phyloP scores from a whole-genome alignment of 2,113 vertebrate genomes.

The Halichoeres trimaculatus region DNA sequence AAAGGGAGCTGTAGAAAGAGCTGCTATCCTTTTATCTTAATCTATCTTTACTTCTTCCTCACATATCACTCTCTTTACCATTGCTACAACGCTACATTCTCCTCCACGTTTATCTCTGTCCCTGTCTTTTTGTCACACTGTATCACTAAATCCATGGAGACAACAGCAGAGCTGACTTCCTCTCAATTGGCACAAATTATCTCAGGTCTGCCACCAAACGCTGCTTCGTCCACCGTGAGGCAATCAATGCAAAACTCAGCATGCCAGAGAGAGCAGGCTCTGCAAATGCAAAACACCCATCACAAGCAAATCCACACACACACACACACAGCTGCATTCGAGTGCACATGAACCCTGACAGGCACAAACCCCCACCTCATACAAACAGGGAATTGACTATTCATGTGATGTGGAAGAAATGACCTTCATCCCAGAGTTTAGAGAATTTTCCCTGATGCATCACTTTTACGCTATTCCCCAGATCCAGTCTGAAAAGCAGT shows the following conservation, averaged over 20 bases:
- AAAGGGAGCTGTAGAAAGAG: conserved; percentile 21
- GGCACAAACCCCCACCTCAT: background rate
- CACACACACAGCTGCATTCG: conserved; percentile 15
- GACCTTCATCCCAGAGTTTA: background rate
- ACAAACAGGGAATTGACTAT: conserved; percentile 25
- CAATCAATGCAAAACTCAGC: conserved; percentile 57
- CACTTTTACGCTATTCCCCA: conserved; percentile 17
- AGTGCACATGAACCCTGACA: conserved; percentile 13
- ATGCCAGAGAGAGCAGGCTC: conserved; percentile 22
- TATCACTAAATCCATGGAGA: conserved; percentile 40
- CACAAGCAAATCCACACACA: conserved; percentile 35
- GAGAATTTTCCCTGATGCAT: conserved; percentile 27
- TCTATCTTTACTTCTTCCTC: background rate
- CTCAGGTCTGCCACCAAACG: conserved; percentile 33
- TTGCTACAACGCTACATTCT: background rate
- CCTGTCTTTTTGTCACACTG: conserved; percentile 4
- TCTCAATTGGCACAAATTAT: conserved; percentile 51
- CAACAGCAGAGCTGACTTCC: conserved; percentile 32
- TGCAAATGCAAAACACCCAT: conserved; percentile 53
- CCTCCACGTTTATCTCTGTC: conserved; percentile 6
- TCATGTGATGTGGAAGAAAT: conserved; percentile 8
- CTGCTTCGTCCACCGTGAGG: conserved; percentile 25
- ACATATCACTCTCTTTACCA: conserved; percentile 3
- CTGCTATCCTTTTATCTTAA: conserved; percentile 7
- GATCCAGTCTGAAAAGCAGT: background rate